Conservation (phyloP, 2,888 invertebrate species). For the Hedya salicella region DNA sequence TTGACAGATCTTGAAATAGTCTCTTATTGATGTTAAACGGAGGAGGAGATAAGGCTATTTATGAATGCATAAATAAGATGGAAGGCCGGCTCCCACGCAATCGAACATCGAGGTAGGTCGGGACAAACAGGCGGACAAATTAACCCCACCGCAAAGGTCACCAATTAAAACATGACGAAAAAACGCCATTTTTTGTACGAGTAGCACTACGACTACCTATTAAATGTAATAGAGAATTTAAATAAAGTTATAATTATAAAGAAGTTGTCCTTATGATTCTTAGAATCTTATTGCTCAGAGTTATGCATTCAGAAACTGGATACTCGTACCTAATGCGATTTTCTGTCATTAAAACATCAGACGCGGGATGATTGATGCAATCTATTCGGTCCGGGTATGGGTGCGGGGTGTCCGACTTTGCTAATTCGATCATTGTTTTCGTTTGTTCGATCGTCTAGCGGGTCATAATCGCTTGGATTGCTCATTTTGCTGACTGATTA, state of each 20-base stretch:
- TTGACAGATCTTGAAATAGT: constrained; percentile 57
- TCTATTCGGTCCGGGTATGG: constrained; percentile 50
- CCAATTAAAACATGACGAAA: constrained; percentile 31
- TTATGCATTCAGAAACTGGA: constrained; percentile 51
- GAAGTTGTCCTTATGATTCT: constrained; percentile 28
- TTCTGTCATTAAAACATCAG: constrained; percentile 61
- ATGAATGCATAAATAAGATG: constrained; percentile 74
- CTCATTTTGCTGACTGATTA: constrained; percentile 22
- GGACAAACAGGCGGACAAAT: constrained; percentile 55
- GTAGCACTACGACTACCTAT: constrained; percentile 26
- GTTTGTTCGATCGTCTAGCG: constrained; percentile 55
- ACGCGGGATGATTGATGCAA: constrained; percentile 59
- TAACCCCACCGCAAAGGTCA: constrained; percentile 41
- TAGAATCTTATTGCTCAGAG: constrained; percentile 39
- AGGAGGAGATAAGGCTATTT: constrained; percentile 70
- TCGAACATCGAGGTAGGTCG: constrained; percentile 76
- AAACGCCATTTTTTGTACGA: constrained; percentile 19
- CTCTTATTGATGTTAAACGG: constrained; percentile 57
- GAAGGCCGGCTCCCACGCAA: constrained; percentile 70
- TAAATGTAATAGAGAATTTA: constrained; percentile 35
- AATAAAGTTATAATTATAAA: constrained; percentile 23
- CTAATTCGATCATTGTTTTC: constrained; percentile 60
- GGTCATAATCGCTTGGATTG: constrained; percentile 53
- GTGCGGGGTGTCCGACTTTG: too few species aligned
- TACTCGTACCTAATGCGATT: constrained; percentile 52